A percentile compares a stretch with the other conserved stretches of the same genome.
phyloP scores from a whole-genome alignment of 2,888 invertebrate genomes.

The Macrosiphum euphorbiae region DNA sequence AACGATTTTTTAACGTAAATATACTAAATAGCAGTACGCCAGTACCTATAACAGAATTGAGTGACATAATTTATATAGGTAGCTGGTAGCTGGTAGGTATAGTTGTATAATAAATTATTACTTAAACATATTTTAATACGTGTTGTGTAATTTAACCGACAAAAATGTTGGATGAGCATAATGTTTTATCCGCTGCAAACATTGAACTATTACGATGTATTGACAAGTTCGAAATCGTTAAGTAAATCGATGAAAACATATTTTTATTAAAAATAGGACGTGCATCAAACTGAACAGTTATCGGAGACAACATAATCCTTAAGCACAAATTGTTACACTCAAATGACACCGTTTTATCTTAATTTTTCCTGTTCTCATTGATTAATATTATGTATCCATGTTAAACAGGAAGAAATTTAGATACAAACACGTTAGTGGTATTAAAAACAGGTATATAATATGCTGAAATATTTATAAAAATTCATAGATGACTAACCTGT shows the following conservation, averaged over 20 bases:
- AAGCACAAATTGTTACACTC: background rate
- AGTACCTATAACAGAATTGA: background rate
- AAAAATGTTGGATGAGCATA: background rate
- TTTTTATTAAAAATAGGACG: background rate
- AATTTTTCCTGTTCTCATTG: background rate
- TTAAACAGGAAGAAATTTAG: background rate
- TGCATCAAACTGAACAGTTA: background rate
- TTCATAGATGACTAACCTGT: background rate
- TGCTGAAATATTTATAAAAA: background rate
- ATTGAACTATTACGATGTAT: background rate
- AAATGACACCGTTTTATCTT: background rate
- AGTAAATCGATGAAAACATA: background rate
- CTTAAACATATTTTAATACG: background rate
- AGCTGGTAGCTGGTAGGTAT: background rate
- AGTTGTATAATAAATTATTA: background rate
- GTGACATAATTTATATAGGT: background rate
- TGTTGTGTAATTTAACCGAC: background rate
- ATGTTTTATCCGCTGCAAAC: background rate
- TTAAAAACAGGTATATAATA: constrained; percentile 1
- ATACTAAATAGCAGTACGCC: background rate
- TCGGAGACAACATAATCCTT: background rate
- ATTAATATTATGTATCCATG: background rate
- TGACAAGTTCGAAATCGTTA: background rate
- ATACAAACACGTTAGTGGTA: background rate
- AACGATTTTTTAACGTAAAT: background rate